Conservation (phyloP, 2,888 invertebrate genomes). For the Lasius platythorax region DNA sequence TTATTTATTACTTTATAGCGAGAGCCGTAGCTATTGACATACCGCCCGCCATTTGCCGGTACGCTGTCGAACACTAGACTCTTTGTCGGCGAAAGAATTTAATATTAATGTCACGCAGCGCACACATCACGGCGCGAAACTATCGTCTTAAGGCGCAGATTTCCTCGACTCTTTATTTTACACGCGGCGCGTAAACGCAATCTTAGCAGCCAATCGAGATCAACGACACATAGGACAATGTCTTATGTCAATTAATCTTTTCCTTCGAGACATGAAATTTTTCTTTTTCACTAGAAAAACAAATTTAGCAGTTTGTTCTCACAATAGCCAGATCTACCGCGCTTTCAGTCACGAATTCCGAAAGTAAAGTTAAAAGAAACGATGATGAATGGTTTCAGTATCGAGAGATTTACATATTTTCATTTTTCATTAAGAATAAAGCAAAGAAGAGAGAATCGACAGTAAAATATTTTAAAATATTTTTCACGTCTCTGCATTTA, state of each 20-base stretch:
- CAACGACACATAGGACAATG: not conserved
- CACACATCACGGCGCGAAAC: constrained; percentile 20
- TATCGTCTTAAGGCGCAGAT: not conserved
- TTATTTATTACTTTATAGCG: constrained; percentile 73
- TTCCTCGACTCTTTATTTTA: constrained; percentile 28
- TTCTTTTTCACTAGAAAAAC: not conserved
- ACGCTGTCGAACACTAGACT: constrained; percentile 61
- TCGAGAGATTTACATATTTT: not conserved
- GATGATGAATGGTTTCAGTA: not conserved
- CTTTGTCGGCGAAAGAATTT: constrained; percentile 72
- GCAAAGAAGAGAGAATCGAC: not conserved
- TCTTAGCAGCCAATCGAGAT: not conserved
- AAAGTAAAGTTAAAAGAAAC: not conserved
- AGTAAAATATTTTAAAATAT: not conserved
- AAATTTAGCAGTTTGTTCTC: not conserved
- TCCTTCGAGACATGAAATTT: not conserved
- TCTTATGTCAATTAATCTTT: constrained; percentile 13
- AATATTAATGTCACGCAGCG: constrained; percentile 55
- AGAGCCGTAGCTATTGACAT: constrained; percentile 73
- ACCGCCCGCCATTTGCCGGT: constrained; percentile 1
- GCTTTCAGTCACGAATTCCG: not conserved
- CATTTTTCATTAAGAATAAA: not conserved
- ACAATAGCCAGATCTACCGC: not conserved
- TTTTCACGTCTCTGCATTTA: not conserved
- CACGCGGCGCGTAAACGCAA: not conserved